Evolutionary conservation across 30 jellyfish, hydroid and myxozoan species (phyloP).

Genomic region (Chrysaora quinquecirrha): DNA sequence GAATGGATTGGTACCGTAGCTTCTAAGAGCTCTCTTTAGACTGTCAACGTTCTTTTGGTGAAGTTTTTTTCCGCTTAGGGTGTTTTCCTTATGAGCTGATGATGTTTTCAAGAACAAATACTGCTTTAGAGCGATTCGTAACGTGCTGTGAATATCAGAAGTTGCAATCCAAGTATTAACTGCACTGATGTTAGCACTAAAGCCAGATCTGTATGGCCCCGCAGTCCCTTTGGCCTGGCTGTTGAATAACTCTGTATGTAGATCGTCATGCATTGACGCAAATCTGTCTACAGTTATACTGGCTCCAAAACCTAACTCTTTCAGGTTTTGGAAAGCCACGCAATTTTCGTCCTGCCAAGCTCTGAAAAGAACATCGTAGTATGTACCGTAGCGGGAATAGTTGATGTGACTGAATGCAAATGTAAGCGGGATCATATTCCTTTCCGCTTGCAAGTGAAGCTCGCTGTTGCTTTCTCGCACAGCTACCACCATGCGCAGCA

Average conservation of each 20-base stretch:
- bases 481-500: no score
- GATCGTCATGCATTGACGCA: conserved; percentile 42
- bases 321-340: conserved; percentile 20
- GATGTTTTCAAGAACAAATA: conserved; percentile 48
- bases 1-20: conserved; percentile 52
- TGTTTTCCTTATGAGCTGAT: conserved; percentile 52
- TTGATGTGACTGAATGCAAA: no score
- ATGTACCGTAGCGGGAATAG: no score
- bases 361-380: no score
- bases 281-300: conserved; percentile 46
- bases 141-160: conserved; percentile 30
- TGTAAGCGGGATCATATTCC: no score
- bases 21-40: conserved; percentile 38
- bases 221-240: conserved; percentile 37
- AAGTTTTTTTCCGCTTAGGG: conserved; percentile 47
- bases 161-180: conserved; percentile 36
- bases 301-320: conserved; percentile 43
- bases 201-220: conserved; percentile 49
- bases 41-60: conserved; percentile 47
- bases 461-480: no score
- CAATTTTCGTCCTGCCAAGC: not conserved
- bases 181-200: conserved; percentile 29
- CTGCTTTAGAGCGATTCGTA: conserved; percentile 51
- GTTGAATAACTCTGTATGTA: conserved; percentile 43
- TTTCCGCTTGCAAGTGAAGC: no score